A percentile compares a stretch with the other conserved stretches of the same genome.
Conservation (phyloP, 2,797 vertebrate genomes). For the Anolis apletophallus region DNA sequence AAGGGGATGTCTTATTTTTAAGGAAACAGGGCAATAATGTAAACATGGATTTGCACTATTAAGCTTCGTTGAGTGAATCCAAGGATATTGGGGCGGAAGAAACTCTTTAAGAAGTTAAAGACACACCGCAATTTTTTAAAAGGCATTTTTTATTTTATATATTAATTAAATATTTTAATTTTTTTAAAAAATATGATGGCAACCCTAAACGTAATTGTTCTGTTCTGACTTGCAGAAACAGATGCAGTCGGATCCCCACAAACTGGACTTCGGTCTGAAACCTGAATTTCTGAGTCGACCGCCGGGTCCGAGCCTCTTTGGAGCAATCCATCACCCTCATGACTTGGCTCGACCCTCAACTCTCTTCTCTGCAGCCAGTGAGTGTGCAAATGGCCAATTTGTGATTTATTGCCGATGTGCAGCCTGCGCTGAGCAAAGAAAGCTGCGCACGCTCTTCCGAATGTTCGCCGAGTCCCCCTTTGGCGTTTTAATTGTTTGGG, state of each 20-base stretch:
- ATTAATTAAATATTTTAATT: too few species aligned
- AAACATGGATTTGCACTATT: too few species aligned
- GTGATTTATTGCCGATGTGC: not conserved
- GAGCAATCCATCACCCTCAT: constrained; percentile 93
- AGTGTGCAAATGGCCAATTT: constrained; percentile 61
- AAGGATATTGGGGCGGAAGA: too few species aligned
- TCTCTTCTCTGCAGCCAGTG: constrained; percentile 94
- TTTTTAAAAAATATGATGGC: too few species aligned
- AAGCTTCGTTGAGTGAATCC: too few species aligned
- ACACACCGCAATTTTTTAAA: too few species aligned
- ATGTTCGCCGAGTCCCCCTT: not conserved
- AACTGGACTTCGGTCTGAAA: constrained; percentile 97
- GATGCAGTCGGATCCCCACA: constrained; percentile 98
- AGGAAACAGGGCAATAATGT: too few species aligned
- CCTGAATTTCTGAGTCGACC: constrained; percentile 96
- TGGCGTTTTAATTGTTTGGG: not conserved
- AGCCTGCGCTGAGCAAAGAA: not conserved
- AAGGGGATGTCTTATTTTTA: too few species aligned
- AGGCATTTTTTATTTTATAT: too few species aligned
- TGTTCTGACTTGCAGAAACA: constrained; percentile 87
- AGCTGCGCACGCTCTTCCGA: too few species aligned
- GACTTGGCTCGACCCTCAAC: constrained; percentile 96
- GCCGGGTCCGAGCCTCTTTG: constrained; percentile 92
- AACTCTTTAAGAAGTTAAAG: too few species aligned
- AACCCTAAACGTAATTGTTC: too few species aligned